Conservation (phyloP, 2,888 invertebrate species). For the Lydus trimaculatus region DNA sequence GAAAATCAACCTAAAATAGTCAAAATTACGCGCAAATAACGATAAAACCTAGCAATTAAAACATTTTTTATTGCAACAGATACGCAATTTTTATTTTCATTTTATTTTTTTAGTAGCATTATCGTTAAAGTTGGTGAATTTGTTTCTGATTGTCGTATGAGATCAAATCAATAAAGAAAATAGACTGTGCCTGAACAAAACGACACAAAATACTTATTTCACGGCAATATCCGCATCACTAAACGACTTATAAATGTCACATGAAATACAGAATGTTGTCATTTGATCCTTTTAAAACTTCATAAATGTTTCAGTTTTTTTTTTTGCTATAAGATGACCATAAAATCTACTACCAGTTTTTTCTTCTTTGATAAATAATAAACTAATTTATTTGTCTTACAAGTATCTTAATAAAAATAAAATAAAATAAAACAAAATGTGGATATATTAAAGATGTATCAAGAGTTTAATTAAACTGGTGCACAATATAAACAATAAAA, state of each 20-base stretch:
- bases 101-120: no score
- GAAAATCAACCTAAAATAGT: no score
- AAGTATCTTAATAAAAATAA: neutral
- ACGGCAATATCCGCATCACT: neutral
- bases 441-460: no score
- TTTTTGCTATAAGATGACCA: neutral
- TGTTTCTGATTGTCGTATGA: no score
- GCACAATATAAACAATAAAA: neutral
- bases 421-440: neutral
- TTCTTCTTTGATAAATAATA: no score
- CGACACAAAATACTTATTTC: neutral
- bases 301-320: slow-evolving; percentile 3
- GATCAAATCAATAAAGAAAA: neutral
- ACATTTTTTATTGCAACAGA: no score
- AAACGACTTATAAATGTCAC: neutral
- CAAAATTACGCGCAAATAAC: no score
- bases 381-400: neutral
- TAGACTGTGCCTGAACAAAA: neutral
- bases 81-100: no score
- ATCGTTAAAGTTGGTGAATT: no score
- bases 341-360: neutral
- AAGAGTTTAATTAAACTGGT: neutral
- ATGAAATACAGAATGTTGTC: slow-evolving; percentile 1
- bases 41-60: no score
- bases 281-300: neutral